Evolutionary conservation across 2,888 invertebrate genomes (phyloP).

Genomic region (Lampropteryx suffumata): DNA sequence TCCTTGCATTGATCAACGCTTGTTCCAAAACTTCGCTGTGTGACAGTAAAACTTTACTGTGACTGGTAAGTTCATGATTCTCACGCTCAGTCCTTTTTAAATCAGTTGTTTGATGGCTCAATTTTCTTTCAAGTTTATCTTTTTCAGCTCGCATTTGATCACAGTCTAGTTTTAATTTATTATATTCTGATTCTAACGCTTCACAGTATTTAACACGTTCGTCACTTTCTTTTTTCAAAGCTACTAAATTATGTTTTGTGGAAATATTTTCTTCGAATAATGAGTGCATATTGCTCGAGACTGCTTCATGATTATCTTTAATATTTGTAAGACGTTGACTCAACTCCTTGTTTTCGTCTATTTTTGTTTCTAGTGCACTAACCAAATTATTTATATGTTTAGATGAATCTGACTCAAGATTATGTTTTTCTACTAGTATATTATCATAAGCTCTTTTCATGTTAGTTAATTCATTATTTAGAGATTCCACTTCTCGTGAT

Average conservation of each 20-base stretch:
- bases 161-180: constrained; percentile 46
- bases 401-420: constrained; percentile 45
- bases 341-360: constrained; percentile 53
- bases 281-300: constrained; percentile 39
- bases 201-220: constrained; percentile 51
- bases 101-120: constrained; percentile 43
- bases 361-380: constrained; percentile 50
- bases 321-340: constrained; percentile 40
- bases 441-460: constrained; percentile 41
- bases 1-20: constrained; percentile 53
- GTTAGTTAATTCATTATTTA: constrained; percentile 42
- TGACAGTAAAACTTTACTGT: constrained; percentile 48
- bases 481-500: constrained; percentile 33
- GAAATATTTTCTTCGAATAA: constrained; percentile 52
- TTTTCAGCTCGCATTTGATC: constrained; percentile 50
- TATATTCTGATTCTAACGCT: constrained; percentile 48
- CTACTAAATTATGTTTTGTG: constrained; percentile 42
- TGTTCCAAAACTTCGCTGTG: constrained; percentile 61
- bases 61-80: constrained; percentile 49
- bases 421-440: constrained; percentile 44
- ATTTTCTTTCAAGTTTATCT: constrained; percentile 48
- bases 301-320: constrained; percentile 41
- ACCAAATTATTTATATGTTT: constrained; percentile 48
- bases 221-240: constrained; percentile 52
- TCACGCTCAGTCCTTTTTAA: constrained; percentile 48